Conservation (phyloP, 2,888 invertebrate species). For the Laothoe populi region DNA sequence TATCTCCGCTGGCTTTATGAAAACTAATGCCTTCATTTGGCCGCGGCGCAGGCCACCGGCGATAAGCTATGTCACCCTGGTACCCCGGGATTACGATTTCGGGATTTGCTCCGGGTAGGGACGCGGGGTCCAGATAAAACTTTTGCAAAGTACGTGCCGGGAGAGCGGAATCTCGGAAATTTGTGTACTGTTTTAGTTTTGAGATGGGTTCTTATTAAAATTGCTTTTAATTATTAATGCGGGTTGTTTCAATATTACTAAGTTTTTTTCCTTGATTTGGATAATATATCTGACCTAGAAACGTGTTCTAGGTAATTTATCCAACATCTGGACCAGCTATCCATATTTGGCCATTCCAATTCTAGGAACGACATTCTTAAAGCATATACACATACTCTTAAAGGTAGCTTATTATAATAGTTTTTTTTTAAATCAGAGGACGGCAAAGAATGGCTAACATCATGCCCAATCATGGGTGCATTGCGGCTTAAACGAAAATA, state of each 20-base stretch:
- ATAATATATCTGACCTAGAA: background rate
- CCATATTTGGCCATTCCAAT: no score
- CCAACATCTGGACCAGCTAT: background rate
- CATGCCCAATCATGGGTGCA: no score
- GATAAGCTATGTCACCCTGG: conserved; percentile 81
- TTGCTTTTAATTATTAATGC: conserved; percentile 11
- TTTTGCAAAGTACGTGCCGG: conserved; percentile 56
- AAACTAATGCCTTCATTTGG: conserved; percentile 84
- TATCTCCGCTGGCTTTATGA: conserved; percentile 79
- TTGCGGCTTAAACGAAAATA: no score
- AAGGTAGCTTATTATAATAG: no score
- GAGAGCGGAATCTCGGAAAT: conserved; percentile 21
- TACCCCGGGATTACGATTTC: conserved; percentile 75
- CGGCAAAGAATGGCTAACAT: no score
- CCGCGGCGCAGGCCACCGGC: conserved; percentile 67
- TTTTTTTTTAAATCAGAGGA: no score
- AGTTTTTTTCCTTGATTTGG: background rate
- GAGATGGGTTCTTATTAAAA: conserved; percentile 22
- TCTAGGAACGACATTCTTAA: background rate
- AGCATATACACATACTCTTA: no score
- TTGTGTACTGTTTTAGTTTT: conserved; percentile 18
- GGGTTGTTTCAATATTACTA: background rate
- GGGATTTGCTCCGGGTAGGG: conserved; percentile 55
- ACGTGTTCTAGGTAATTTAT: background rate
- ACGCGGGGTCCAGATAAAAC: conserved; percentile 65